These are phyloP conservation scores for Crypturellus tataupa DNA, from an alignment of 2,797 vertebrate genomes.

Conservation along the genomic window DNA sequence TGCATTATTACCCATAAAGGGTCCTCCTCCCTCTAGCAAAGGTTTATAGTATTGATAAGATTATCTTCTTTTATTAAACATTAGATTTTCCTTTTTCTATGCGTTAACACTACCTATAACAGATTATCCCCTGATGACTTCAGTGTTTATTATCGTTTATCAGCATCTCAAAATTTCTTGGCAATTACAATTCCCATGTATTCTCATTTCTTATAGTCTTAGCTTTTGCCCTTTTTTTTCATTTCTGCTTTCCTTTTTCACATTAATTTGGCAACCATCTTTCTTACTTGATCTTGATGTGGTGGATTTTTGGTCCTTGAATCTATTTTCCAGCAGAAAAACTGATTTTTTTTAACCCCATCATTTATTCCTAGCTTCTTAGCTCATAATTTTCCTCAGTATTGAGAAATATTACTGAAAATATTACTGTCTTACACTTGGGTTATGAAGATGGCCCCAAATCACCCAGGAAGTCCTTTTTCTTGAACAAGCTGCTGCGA, in stretches of 20 bases:
- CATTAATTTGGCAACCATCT: neutral
- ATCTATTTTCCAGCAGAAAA: neutral
- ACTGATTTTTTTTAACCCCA: neutral
- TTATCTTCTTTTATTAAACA: neutral
- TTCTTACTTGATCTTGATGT: neutral
- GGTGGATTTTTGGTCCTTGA: neutral
- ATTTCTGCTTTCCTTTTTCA: neutral
- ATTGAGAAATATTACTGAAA: neutral
- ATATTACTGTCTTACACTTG: neutral
- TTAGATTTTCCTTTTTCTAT: neutral
- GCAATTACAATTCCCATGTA: neutral
- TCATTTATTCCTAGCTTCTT: neutral
- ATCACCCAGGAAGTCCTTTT: neutral
- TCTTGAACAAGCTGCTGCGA: neutral
- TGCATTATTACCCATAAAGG: rapidly evolving
- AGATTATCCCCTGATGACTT: neutral
- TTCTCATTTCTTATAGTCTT: neutral
- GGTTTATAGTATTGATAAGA: neutral
- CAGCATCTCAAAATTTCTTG: neutral
- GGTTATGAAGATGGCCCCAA: neutral
- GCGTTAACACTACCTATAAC: neutral
- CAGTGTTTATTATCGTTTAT: neutral
- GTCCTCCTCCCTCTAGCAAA: neutral
- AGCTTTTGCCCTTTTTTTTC: neutral
- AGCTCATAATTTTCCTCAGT: neutral